Base-by-base conservation (phyloP, 2,888 invertebrate species). In the Pelosia muscerda region DNA sequence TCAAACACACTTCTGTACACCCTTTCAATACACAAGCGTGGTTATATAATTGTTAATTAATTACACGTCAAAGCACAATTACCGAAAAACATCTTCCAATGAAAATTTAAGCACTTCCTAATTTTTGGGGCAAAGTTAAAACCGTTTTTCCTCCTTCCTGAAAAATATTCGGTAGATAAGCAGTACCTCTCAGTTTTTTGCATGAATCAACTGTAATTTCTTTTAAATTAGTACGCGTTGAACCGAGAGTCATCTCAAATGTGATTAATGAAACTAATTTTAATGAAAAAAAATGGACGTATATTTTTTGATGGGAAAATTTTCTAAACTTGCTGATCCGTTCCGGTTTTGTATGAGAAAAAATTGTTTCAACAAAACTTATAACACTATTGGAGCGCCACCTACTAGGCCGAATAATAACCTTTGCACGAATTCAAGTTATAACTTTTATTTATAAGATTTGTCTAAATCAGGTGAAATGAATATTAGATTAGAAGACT, bases 211-310 rank as follows among this genome's bases (percentile, higher is more conserved):
- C 72, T 67, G 66, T 75, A 78, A 80, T 79, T 76, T 53, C 55
- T 66, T 78, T 74, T 71, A 78, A 78, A 79, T 74, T 76, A 75
- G 78, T 73, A 66, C 74, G 69, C 77, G 72, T 74, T 72, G 70
- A 70, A 69, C 72, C 70, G 63, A 56, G 63, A 42, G 71, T 71
- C 76, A 70, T 74, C 75, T 68, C 64, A 74, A 74, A 78, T 74
- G 71, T 81, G 78, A 80, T 76, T 78, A 80, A 81, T 81, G 73
- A 69, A 78, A 78, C 71, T 70, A 81, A 81, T 78, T 81, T 78
- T 69, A 62, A 53, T 56, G 53, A 63, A 78, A 63, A 78, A 80
- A 78, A 26, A 25, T 68, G 63, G 69, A 38, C 60, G 62, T 56
- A 73, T 73, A 69, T 73, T 66, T 72, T 58, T 42, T 66, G 66